Evolutionary conservation across 1,140 invertebrate genomes (phyloP).

Genomic region (Drosophila teissieri): DNA sequence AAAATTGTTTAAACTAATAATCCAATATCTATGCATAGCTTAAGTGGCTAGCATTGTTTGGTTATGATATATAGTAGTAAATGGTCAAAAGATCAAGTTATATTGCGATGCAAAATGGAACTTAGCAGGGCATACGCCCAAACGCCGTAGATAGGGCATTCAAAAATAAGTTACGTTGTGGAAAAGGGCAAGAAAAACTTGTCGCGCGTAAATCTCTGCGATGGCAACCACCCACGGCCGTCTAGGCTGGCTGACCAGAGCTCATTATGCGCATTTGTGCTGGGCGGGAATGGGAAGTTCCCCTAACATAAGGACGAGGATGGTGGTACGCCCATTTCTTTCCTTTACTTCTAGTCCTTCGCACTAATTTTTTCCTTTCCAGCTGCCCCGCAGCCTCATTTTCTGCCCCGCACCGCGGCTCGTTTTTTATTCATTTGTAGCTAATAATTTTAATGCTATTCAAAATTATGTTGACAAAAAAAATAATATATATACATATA

Average conservation of each 20-base stretch:
- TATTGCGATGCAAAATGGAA: background rate
- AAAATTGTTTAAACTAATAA: no score
- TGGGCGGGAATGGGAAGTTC: slow-evolving; percentile 1
- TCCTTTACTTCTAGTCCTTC: slow-evolving; percentile 21
- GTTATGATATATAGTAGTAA: background rate
- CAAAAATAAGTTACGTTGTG: slow-evolving; percentile 2
- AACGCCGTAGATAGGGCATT: background rate
- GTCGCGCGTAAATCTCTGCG: slow-evolving; percentile 75
- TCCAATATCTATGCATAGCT: no score
- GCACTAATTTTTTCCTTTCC: slow-evolving; percentile 6
- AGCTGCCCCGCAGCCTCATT: background rate
- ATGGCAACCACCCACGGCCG: slow-evolving; percentile 21
- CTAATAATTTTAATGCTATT: slow-evolving; percentile 84
- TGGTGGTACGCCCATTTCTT: slow-evolving; percentile 14
- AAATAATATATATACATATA: slow-evolving; percentile 34
- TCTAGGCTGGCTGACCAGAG: slow-evolving; percentile 63
- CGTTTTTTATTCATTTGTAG: slow-evolving; percentile 66
- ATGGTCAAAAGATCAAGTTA: background rate
- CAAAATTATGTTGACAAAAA: slow-evolving; percentile 75
- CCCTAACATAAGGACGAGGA: background rate
- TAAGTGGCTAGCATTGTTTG: background rate
- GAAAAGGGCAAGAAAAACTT: slow-evolving; percentile 47
- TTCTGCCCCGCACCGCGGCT: slow-evolving; percentile 2
- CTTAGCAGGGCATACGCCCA: background rate
- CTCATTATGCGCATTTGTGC: slow-evolving; percentile 84